phyloP scores from a whole-genome alignment of 2,888 invertebrate species.

The Petrophora chlorosata region DNA sequence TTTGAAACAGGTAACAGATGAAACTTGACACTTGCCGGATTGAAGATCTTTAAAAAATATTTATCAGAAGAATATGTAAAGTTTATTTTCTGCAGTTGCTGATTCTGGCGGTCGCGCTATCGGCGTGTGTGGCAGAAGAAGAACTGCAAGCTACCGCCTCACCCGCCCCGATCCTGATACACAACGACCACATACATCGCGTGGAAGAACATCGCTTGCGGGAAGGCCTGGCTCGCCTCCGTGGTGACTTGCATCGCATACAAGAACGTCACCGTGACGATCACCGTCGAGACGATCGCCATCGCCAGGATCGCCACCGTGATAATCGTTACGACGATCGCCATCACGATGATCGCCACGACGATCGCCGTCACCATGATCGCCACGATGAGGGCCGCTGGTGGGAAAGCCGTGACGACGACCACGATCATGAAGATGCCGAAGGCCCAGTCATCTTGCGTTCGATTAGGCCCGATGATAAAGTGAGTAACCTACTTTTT shows the following conservation, averaged over 20 bases:
- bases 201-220: conserved; percentile 18
- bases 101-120: conserved; percentile 33
- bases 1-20: too few species aligned
- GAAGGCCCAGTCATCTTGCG: conserved; percentile 44
- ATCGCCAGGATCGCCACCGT: conserved; percentile 20
- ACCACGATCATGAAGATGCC: conserved; percentile 31
- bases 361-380: conserved; percentile 1
- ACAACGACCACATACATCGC: conserved; percentile 18
- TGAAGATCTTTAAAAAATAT: too few species aligned
- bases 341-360: not conserved
- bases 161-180: conserved; percentile 7
- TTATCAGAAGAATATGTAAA: not conserved
- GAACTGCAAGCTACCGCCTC: conserved; percentile 15
- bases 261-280: conserved; percentile 18
- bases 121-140: conserved; percentile 28
- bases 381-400: conserved; percentile 6
- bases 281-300: conserved; percentile 10
- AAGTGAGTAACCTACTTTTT: conserved; percentile 35
- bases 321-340: too few species aligned
- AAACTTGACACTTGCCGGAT: too few species aligned
- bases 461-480: conserved; percentile 37
- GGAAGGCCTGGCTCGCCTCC: conserved; percentile 25
- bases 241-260: conserved; percentile 12
- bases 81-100: conserved; percentile 35
- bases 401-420: conserved; percentile 20